A percentile compares a stretch with the other conserved stretches of the same genome.
Conservation (phyloP, 2,797 vertebrate genomes). For the Florisuga fusca region DNA sequence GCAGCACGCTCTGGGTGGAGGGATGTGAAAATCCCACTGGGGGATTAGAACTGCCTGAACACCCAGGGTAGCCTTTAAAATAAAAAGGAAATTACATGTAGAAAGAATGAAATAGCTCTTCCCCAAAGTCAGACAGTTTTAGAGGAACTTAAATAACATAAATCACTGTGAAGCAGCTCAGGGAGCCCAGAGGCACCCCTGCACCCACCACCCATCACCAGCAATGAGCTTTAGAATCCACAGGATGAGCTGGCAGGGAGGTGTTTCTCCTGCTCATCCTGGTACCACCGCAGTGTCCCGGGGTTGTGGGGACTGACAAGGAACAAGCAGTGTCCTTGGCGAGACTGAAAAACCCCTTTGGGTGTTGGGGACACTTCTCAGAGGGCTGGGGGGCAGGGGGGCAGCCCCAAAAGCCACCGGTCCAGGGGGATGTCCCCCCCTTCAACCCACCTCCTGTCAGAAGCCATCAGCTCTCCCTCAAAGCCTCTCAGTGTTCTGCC, state of each 20-base stretch:
- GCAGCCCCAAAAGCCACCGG: not conserved
- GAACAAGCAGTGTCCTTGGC: accelerated
- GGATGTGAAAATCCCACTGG: accelerated
- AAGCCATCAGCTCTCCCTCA: not conserved
- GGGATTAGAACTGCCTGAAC: accelerated
- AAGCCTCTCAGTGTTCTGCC: not conserved
- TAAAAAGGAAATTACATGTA: not conserved
- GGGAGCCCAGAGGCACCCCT: too few relatives aligned
- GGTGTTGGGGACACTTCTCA: not conserved
- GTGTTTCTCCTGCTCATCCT: too few relatives aligned
- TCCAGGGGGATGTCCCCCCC: not conserved
- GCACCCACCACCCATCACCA: too few relatives aligned
- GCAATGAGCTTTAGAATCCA: too few relatives aligned
- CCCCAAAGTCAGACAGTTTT: not conserved
- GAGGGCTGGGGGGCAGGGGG: not conserved
- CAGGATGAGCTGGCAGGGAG: too few relatives aligned
- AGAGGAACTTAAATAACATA: not conserved
- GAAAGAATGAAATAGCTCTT: not conserved
- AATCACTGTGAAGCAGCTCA: accelerated
- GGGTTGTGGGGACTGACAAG: accelerated
- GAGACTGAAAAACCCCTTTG: accelerated
- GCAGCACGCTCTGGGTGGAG: too few relatives aligned
- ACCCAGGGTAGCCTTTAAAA: not conserved
- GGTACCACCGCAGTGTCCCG: too few relatives aligned
- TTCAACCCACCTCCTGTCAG: not conserved